Evolutionary conservation across 2,113 vertebrate species (phyloP), one percentile per base, ranked within the genome.

Genomic region (Illadopsis cleaveri): DNA sequence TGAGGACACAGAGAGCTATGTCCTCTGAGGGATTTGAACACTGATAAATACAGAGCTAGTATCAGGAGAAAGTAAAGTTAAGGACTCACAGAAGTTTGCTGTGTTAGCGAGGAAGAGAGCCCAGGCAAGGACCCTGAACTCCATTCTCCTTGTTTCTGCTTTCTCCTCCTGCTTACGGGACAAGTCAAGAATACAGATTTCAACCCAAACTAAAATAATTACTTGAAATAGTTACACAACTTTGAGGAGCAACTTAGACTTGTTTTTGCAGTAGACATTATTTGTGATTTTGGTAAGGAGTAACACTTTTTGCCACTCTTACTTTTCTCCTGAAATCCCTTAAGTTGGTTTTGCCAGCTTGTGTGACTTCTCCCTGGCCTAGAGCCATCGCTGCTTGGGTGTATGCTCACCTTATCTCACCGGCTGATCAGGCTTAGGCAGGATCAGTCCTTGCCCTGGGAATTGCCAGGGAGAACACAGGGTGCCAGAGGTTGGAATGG

Each of bases 361-460:
- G 13, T 80, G 62, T 73, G 66, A 68, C 89, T 83, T 83, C 48
- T 91, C 44, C n/a, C 48, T 89, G 90, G 93, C 62, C 60, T 35
- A 4, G 31, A 82, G 73, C 80, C 91, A 45, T 57, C 2, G 0
- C 16, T 1, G 0, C 56, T 38, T 1, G 61, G 48, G 57, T 76
- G 40, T 58, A 60, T 38, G 50, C 78, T 87, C 2, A 0, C 42
- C 33, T 72, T 69, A 79, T 77, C 91, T 87, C 78, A 48, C 18
- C 2, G 1, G 23, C 38, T 33, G 25, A 65, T 94, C 91, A 76
- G 68, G 77, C 85, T 85, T n/a, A 31, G 83, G 77, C 89, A 38
- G 61, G 86, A 84, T 45, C 35, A 35, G 53, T 45, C 28, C 5
- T 64, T 35, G 45, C 8, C 0, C 40, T 40, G 37, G 28, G 66